Evolutionary conservation across 2,888 invertebrate species (phyloP), one percentile per base, ranked within the genome.

Genomic region (Nomada lathburiana): DNA sequence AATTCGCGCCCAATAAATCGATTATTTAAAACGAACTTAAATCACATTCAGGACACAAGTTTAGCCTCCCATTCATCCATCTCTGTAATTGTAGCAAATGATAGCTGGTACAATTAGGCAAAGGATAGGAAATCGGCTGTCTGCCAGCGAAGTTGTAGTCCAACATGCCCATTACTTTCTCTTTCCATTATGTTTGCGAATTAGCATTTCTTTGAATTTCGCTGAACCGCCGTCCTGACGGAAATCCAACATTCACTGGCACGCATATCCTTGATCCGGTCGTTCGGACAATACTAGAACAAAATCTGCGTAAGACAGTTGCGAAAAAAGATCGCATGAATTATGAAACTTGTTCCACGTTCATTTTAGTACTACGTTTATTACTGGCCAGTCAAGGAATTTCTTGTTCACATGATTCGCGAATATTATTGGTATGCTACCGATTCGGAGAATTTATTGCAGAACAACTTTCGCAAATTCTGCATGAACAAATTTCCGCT

Each of bases 151-250:
- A 57, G n/a, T 20, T 44, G 20, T n/a, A 44, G n/a, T 50, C 60
- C 53, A 59, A 70, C 57, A 0, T 23, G 18, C 16, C 4, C 42
- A 16, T 11, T 36, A 64, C 67, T 78, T 78, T 80, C 72, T 80
- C 78, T 55, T 67, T 47, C 29, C 26, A 47, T 72, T 53, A 63
- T 23, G 29, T 36, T 23, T 47, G 13, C 52, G 52, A 72, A 80
- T 80, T 80, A 68, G 44, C 63, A 68, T 72, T 72, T 72, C 63
- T 67, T 63, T 36, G 69, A 63, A 62, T 26, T n/a, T 26, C 11
- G 71, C 0, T 9, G 42, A 57, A 29, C 62, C 55, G 7, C 13
- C 18, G 23, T 44, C 57, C n/a, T 68, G 23, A 52, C 57, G 36
- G 62, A 64, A 57, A 63, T 78, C n/a, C 23, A 42, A 63, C 68